Conservation (phyloP, 2,797 vertebrate species). For the Rhinella marina region DNA sequence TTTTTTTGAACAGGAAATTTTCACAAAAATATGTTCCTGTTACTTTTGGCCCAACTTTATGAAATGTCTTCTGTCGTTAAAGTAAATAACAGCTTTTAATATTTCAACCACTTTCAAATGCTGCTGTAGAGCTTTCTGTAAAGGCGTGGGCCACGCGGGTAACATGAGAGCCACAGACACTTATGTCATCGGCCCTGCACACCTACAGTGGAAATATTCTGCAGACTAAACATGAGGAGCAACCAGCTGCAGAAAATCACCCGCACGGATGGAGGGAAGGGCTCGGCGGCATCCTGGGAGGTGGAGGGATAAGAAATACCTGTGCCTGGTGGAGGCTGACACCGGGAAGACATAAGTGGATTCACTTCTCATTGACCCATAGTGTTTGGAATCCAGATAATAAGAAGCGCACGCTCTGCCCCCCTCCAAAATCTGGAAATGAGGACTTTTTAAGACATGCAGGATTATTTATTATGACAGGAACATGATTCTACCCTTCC, state of each 20-base stretch:
- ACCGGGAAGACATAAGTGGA: conserved; percentile 18
- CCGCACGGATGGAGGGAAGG: neutral
- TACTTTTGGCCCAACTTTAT: neutral
- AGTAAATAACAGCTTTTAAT: neutral
- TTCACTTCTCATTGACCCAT: conserved; percentile 25
- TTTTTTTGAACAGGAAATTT: neutral
- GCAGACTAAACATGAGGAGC: neutral
- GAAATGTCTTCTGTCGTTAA: neutral
- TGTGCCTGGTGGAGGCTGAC: conserved; percentile 21
- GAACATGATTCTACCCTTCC: neutral
- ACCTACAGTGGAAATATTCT: conserved; percentile 21
- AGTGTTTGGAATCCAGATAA: conserved; percentile 38
- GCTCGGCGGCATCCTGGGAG: conserved; percentile 38
- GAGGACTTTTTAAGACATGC: neutral
- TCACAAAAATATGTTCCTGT: neutral
- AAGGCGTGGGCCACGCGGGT: neutral
- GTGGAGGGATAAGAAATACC: conserved; percentile 22
- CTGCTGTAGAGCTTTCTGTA: neutral
- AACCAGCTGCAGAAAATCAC: conserved; percentile 37
- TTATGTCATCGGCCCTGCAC: conserved; percentile 31
- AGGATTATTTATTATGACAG: neutral
- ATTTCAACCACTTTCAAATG: neutral
- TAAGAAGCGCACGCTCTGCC: neutral
- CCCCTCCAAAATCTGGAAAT: neutral
- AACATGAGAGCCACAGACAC: conserved; percentile 14